Evolutionary conservation across 2,888 invertebrate species (phyloP).

Genomic region (Atrina japonica): DNA sequence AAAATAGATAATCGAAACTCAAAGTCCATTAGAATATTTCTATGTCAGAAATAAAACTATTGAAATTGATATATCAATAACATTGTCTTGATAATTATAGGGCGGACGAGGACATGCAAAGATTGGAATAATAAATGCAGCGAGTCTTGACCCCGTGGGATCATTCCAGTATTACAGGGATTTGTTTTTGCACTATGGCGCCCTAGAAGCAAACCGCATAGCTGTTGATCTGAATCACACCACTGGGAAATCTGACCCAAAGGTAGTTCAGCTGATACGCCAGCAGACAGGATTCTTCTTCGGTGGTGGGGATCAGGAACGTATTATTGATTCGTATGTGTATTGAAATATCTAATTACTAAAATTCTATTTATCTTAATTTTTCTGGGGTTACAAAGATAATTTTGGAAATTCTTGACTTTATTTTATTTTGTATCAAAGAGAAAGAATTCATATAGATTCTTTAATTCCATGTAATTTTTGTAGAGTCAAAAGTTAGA

Average conservation of each 20-base stretch:
- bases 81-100: constrained; percentile 31
- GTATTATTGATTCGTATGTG: constrained; percentile 13
- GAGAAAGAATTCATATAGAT: too few relatives aligned
- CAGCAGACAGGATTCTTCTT: constrained; percentile 68
- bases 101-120: constrained; percentile 61
- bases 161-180: constrained; percentile 55
- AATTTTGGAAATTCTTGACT: too few relatives aligned
- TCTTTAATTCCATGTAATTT: too few relatives aligned
- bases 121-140: constrained; percentile 65
- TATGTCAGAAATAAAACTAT: too few relatives aligned
- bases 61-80: neutral
- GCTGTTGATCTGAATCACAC: constrained; percentile 57
- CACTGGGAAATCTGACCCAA: constrained; percentile 49
- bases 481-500: too few relatives aligned
- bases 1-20: too few relatives aligned
- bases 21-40: too few relatives aligned
- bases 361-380: neutral
- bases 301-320: constrained; percentile 30
- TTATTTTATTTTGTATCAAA: too few relatives aligned
- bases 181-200: constrained; percentile 57
- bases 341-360: neutral
- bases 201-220: constrained; percentile 57
- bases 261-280: constrained; percentile 50
- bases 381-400: too few relatives aligned
- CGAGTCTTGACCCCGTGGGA: constrained; percentile 51